Conservation (phyloP, 2,113 vertebrate species). For the Esox niger region DNA sequence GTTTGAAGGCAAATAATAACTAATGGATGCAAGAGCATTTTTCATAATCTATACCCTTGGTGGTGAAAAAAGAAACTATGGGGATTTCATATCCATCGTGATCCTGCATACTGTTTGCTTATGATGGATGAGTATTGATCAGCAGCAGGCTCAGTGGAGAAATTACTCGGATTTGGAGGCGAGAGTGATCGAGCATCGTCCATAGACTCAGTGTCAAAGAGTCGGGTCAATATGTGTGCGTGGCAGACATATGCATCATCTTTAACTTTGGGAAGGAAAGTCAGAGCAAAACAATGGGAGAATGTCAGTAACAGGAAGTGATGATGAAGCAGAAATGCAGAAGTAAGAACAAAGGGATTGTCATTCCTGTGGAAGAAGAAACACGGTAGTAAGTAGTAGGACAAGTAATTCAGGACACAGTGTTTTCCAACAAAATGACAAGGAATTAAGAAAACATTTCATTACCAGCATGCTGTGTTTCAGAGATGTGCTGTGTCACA, state of each 20-base stretch:
- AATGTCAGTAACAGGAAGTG: constrained; percentile 14
- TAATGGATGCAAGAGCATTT: too few species aligned
- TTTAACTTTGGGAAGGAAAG: neutral
- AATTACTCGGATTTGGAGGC: constrained; percentile 20
- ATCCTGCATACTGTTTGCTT: constrained; percentile 16
- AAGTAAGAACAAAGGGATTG: constrained; percentile 14
- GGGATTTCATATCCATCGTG: constrained; percentile 7
- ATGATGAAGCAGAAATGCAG: constrained; percentile 27
- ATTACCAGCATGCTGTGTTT: too few species aligned
- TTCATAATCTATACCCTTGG: too few species aligned
- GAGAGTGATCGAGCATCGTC: constrained; percentile 2
- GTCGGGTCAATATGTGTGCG: constrained; percentile 39
- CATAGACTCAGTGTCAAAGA: constrained; percentile 14
- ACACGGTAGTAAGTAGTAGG: neutral
- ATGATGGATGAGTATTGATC: constrained; percentile 52
- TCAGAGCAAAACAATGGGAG: constrained; percentile 8
- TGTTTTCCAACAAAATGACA: too few species aligned
- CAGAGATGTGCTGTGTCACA: too few species aligned
- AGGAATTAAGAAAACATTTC: too few species aligned
- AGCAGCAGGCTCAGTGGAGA: constrained; percentile 14
- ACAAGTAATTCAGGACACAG: neutral
- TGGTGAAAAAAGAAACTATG: too few species aligned
- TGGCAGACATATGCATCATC: constrained; percentile 37
- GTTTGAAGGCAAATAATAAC: too few species aligned
- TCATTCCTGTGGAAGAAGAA: neutral